phyloP scores from a whole-genome alignment of 1,140 invertebrate genomes.

The Scaptodrosophila lebanonensis region DNA sequence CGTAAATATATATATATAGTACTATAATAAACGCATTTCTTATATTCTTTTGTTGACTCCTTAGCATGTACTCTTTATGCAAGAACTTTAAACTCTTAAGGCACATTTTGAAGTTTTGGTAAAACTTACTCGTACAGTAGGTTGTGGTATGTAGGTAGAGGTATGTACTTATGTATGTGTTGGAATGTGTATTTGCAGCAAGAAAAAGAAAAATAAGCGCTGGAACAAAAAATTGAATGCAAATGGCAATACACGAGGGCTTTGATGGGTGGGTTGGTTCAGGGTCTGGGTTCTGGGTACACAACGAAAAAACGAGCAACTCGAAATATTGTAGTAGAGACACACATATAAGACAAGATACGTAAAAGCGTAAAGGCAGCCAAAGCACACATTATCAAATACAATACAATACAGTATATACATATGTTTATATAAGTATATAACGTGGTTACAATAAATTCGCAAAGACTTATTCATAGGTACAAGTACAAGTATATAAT shows the following conservation, averaged over 20 bases:
- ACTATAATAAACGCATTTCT: not conserved
- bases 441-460: constrained; percentile 62
- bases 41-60: not conserved
- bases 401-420: constrained; percentile 19
- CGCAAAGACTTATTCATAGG: constrained; percentile 45
- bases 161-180: not conserved
- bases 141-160: constrained; percentile 2
- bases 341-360: too few relatives aligned
- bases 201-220: constrained; percentile 10
- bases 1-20: constrained; percentile 21
- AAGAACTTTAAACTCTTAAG: constrained; percentile 63
- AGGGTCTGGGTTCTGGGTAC: too few relatives aligned
- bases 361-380: too few relatives aligned
- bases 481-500: constrained; percentile 2
- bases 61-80: constrained; percentile 33
- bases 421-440: constrained; percentile 31
- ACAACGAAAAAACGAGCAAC: too few relatives aligned
- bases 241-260: too few relatives aligned
- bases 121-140: constrained; percentile 36
- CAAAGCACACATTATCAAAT: too few relatives aligned
- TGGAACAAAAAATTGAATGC: too few relatives aligned
- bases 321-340: too few relatives aligned
- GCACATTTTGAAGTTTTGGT: constrained; percentile 60
- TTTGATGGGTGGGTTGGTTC: too few relatives aligned
- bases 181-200: constrained; percentile 12